phyloP scores from a whole-genome alignment of 2,797 vertebrate genomes.

The Oryzias sinensis region DNA sequence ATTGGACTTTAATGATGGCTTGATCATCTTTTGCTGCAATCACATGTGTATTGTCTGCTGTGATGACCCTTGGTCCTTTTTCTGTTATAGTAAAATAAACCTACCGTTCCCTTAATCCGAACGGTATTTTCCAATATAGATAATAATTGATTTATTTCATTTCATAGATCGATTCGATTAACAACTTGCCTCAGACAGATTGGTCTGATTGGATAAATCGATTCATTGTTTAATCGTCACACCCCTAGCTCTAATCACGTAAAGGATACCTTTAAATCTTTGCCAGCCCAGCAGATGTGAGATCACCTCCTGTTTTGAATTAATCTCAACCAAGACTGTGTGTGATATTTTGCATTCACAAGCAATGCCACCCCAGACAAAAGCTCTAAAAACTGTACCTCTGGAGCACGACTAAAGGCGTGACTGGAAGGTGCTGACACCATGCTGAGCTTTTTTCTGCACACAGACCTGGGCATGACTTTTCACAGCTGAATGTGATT shows the following conservation, averaged over 20 bases:
- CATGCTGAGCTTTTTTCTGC: conserved; percentile 47
- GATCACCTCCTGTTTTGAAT: conserved; percentile 25
- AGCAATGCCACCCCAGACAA: conserved; percentile 21
- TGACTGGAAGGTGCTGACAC: conserved; percentile 26
- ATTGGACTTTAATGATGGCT: too few relatives aligned
- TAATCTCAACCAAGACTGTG: conserved; percentile 24
- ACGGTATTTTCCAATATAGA: too few relatives aligned
- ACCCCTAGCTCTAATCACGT: conserved; percentile 22
- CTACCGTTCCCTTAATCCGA: too few relatives aligned
- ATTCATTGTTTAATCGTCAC: background rate
- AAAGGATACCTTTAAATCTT: conserved; percentile 30
- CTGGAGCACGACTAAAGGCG: conserved; percentile 19
- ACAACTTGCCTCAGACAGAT: too few relatives aligned
- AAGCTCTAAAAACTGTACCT: conserved; percentile 14
- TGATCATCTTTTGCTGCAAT: too few relatives aligned
- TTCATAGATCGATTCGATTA: too few relatives aligned
- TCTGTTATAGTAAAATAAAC: too few relatives aligned
- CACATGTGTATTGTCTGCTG: too few relatives aligned
- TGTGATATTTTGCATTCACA: conserved; percentile 10
- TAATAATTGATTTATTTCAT: too few relatives aligned
- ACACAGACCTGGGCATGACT: conserved; percentile 41
- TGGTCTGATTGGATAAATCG: too few relatives aligned
- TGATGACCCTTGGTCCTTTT: too few relatives aligned
- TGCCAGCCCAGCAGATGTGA: conserved; percentile 19
- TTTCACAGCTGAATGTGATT: conserved; percentile 39